Conservation (phyloP, 92 coral and sea anemone genomes). For the Phenganax marumi region DNA sequence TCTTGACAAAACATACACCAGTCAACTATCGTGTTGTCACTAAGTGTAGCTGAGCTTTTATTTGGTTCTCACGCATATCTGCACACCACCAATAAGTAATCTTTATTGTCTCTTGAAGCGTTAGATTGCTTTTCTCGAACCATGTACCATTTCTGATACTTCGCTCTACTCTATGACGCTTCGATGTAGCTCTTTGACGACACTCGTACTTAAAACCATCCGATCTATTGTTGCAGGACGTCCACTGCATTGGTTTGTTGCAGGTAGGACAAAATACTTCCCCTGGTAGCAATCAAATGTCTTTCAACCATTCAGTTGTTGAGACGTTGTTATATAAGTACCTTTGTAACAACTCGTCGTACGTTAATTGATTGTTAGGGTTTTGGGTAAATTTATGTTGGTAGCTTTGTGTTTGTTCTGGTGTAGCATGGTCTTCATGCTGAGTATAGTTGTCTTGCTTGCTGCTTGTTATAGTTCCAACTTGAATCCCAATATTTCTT, state of each 20-base stretch:
- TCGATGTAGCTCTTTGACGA: neutral
- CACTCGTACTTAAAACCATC: constrained; percentile 32
- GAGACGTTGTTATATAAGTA: neutral
- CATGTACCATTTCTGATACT: no score
- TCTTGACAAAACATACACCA: no score
- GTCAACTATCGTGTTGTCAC: no score
- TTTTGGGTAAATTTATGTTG: neutral
- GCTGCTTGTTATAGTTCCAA: neutral
- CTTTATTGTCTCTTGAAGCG: no score
- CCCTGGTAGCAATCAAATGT: neutral
- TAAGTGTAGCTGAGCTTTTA: neutral
- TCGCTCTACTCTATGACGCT: constrained; percentile 24
- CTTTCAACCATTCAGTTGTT: constrained; percentile 1
- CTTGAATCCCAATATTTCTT: neutral
- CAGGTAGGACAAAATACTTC: constrained; percentile 1
- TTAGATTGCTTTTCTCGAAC: constrained; percentile 14
- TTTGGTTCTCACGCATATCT: neutral
- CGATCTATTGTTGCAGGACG: neutral
- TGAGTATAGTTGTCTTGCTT: neutral
- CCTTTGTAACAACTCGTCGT: neutral
- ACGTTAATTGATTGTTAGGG: neutral
- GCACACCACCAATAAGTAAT: constrained; percentile 22
- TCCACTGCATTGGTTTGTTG: neutral
- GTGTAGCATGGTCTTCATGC: neutral
- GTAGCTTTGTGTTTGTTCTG: neutral